Evolutionary conservation across 2,113 vertebrate species (phyloP).

Genomic region (Furnarius figulus): DNA sequence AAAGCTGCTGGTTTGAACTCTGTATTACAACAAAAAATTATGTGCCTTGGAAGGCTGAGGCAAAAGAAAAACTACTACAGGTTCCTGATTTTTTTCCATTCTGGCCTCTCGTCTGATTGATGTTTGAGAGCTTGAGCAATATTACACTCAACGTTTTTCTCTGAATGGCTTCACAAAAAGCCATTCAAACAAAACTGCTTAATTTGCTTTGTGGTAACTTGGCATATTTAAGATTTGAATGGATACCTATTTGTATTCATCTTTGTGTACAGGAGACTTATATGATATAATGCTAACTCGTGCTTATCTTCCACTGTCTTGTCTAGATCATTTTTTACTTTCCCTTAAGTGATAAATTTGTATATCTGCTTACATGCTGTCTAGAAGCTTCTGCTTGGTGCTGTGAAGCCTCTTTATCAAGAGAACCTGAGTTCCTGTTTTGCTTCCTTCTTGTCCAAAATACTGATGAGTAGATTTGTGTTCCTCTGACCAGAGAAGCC

Average conservation of each 20-base stretch:
- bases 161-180: not conserved
- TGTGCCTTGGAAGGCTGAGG: not conserved
- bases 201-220: not conserved
- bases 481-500: not conserved
- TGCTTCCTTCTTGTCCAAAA: not conserved
- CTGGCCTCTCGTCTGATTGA: not conserved
- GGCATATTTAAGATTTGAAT: not conserved
- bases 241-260: not conserved
- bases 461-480: not conserved
- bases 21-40: fast-evolving
- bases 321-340: not conserved
- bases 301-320: not conserved
- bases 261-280: not conserved
- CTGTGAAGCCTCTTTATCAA: fast-evolving
- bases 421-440: not conserved
- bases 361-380: not conserved
- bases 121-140: not conserved
- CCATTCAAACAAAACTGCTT: not conserved
- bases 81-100: not conserved
- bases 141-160: not conserved
- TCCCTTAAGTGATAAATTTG: not conserved
- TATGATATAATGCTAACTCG: not conserved
- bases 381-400: not conserved
- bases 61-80: not conserved
- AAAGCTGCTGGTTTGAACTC: not conserved